These are phyloP conservation scores for Varanus komodoensis DNA, from an alignment of 2,113 vertebrate species.

Conservation along the genomic window DNA sequence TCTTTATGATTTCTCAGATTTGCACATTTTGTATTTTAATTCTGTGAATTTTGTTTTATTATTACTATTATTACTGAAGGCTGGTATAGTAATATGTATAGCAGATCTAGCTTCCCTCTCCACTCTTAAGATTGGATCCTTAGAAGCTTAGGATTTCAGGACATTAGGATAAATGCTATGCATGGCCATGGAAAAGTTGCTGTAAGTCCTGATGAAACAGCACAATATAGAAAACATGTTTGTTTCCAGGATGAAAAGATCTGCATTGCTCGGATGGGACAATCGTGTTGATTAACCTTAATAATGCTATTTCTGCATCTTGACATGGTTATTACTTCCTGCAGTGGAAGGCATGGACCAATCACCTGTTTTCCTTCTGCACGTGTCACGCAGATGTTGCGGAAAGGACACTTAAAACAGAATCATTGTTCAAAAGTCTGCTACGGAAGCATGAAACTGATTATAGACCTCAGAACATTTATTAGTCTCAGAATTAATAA, in stretches of 20 bases:
- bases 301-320: conserved; percentile 18
- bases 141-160: background rate
- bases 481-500: conserved; percentile 31
- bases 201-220: conserved; percentile 1
- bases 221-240: background rate
- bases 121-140: background rate
- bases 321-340: conserved; percentile 36
- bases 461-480: conserved; percentile 19
- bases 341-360: conserved; percentile 7
- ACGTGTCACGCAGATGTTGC: conserved; percentile 31
- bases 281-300: conserved; percentile 29
- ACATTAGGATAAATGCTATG: background rate
- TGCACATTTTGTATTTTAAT: background rate
- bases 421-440: conserved; percentile 21
- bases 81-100: background rate
- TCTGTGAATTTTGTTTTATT: background rate
- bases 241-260: background rate
- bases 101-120: background rate
- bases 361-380: conserved; percentile 4
- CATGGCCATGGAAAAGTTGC: background rate
- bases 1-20: background rate
- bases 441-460: conserved; percentile 33
- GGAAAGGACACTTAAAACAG: background rate
- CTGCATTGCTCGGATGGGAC: background rate
- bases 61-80: background rate